Base-by-base conservation (phyloP, 2,797 vertebrate species). In the Pseudocheirus occidentalis region DNA sequence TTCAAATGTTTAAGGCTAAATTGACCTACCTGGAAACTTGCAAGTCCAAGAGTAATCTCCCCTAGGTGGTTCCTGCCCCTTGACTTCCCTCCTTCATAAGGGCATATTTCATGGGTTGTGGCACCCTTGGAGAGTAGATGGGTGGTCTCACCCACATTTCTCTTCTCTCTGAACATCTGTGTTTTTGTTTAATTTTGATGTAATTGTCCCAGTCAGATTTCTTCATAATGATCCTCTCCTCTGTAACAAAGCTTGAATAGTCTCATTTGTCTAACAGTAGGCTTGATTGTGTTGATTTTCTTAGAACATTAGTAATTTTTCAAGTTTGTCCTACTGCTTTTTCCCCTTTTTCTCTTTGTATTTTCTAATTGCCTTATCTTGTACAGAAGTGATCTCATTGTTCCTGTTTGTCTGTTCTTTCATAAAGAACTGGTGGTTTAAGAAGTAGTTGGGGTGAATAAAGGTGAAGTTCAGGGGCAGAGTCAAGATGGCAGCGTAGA, bases 271-370 rank as follows among this genome's bases (percentile, higher is more conserved):
- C 97, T 94, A 96, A 93, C 50, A 96, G 55, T 90, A 92, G 56
- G 54, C 97, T 97, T 98, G 97, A 95, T 96, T 97, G 87, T 95
- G 97, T 95, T 95, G 96, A 97, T 96, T 97, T 96, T 96, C 90
- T 97, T 96, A 59, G 92, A 97, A 97, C 73, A 93, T 93, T 96
- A 96, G 46, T 92, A 96, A 58, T 96, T 97, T 96, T 96, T 97
- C 57, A 93, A 89, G 92, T 96, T 97, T 96, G 95, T 90, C 95
- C 81, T 73, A 92, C 55, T 58, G 58, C 94, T 95, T 95, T 56
- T 56, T 90, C 93, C 96, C 90, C 6, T 59, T 92, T 96, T 94
- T 95, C 95, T 94, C 94, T 97, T 97, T 97, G 90, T 98, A 90
- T 97, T 98, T 97, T 46, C 91, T 96, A 96, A 91, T 95, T 96